Evolutionary conservation across 1,140 invertebrate species (phyloP).

Genomic region (Yoshiicerus persimilis): DNA sequence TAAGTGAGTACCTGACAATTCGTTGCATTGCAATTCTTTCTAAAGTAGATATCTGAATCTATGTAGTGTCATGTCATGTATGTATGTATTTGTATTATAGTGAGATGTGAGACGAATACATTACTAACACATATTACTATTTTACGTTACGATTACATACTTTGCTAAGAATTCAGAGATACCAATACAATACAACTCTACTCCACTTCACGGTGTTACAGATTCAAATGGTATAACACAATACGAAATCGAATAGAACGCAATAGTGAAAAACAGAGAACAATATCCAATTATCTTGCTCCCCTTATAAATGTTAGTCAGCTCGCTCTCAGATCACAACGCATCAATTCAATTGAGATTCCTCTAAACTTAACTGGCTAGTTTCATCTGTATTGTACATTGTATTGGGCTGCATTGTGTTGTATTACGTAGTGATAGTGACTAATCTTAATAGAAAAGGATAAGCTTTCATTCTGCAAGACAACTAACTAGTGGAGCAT

Average conservation of each 20-base stretch:
- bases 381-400: constrained; percentile 19
- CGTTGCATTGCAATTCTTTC: not conserved
- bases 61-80: not conserved
- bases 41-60: not conserved
- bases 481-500: not conserved
- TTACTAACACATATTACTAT: not conserved
- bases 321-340: constrained; percentile 1
- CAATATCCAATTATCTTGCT: constrained; percentile 27
- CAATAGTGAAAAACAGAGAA: constrained; percentile 5
- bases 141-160: not conserved
- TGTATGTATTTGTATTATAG: not conserved
- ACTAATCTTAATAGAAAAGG: constrained; percentile 8
- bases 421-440: not conserved
- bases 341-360: constrained; percentile 14
- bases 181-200: not conserved
- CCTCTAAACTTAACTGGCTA: not conserved
- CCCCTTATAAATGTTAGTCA: not conserved
- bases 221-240: not conserved
- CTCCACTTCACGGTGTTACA: not conserved
- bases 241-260: not conserved
- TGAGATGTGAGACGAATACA: not conserved
- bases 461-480: not conserved
- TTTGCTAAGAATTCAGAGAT: not conserved
- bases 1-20: not conserved
- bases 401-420: not conserved